These are phyloP conservation scores for Amphiduros pacificus DNA, from an alignment of 2,888 invertebrate genomes.

Conservation along the genomic window DNA sequence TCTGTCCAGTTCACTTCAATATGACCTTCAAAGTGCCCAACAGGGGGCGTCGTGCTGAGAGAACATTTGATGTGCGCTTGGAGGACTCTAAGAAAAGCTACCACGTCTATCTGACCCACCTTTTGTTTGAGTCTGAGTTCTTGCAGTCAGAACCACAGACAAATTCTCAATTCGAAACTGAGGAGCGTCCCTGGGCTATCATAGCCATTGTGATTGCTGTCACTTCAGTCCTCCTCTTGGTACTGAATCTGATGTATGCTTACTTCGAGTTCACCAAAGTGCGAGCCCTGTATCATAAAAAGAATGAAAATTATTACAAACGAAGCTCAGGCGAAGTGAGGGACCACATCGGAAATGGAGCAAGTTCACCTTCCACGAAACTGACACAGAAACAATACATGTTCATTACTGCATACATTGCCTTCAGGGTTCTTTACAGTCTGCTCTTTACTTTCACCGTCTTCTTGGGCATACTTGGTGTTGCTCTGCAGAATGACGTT, in stretches of 20 bases:
- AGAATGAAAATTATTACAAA: slow-evolving; percentile 7
- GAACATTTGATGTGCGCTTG: slow-evolving; percentile 25
- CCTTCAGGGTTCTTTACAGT: slow-evolving; percentile 18
- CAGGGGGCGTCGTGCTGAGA: slow-evolving; percentile 10
- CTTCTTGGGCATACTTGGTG: slow-evolving; percentile 7
- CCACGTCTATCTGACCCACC: slow-evolving; percentile 27
- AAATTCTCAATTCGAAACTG: no score
- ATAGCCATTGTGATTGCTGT: slow-evolving; percentile 17
- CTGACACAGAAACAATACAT: slow-evolving; percentile 7
- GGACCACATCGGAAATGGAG: background rate
- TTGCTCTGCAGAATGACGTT: slow-evolving; percentile 13
- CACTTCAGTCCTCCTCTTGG: slow-evolving; percentile 17
- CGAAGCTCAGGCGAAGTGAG: background rate
- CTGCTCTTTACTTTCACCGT: slow-evolving; percentile 22
- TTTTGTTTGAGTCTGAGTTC: slow-evolving; percentile 15
- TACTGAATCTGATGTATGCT: slow-evolving; percentile 23
- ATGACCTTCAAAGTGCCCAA: slow-evolving; percentile 36
- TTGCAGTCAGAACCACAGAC: slow-evolving; percentile 1
- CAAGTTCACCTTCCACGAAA: background rate
- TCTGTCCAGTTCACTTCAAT: slow-evolving; percentile 45
- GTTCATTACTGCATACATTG: slow-evolving; percentile 12
- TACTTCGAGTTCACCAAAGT: slow-evolving; percentile 27
- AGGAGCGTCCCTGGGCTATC: slow-evolving; percentile 16
- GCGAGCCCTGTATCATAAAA: slow-evolving; percentile 6
- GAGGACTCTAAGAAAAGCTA: slow-evolving; percentile 22